Percentiles rank a stretch among this genome's conserved stretches.
Conservation (phyloP, 2,888 invertebrate species). For the Mylabris sibirica region DNA sequence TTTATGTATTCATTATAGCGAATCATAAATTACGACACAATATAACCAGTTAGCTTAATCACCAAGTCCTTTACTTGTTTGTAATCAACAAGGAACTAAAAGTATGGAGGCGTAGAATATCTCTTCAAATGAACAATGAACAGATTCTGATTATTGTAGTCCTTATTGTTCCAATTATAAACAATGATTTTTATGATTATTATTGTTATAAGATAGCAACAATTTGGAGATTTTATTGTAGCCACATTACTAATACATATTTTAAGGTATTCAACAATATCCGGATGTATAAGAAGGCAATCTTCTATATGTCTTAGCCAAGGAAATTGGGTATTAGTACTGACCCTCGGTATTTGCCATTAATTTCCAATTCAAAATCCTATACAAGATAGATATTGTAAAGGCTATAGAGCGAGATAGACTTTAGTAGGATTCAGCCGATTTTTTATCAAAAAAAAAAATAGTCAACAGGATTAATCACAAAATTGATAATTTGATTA, state of each 20-base stretch:
- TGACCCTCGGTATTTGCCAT: not conserved
- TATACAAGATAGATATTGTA: not conserved
- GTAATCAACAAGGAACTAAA: not conserved
- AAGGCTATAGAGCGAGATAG: too few relatives aligned
- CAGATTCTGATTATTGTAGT: not conserved
- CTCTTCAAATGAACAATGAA: not conserved
- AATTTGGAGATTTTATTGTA: not conserved
- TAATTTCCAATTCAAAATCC: not conserved
- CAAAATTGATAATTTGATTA: not conserved
- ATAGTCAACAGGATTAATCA: too few relatives aligned
- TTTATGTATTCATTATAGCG: conserved; percentile 9
- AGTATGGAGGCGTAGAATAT: not conserved
- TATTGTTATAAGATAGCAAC: not conserved
- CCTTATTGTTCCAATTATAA: not conserved
- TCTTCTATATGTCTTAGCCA: not conserved
- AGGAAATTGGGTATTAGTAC: conserved; percentile 8
- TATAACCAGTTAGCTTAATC: conserved; percentile 10
- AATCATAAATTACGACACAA: conserved; percentile 1
- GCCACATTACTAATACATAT: too few relatives aligned
- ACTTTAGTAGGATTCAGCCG: too few relatives aligned
- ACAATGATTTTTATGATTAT: not conserved
- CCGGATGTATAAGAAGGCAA: not conserved
- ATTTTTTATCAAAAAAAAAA: too few relatives aligned
- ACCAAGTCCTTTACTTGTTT: not conserved
- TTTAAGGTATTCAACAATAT: not conserved